Conservation (phyloP, 2,888 invertebrate genomes). For the Cartodere bifasciata region DNA sequence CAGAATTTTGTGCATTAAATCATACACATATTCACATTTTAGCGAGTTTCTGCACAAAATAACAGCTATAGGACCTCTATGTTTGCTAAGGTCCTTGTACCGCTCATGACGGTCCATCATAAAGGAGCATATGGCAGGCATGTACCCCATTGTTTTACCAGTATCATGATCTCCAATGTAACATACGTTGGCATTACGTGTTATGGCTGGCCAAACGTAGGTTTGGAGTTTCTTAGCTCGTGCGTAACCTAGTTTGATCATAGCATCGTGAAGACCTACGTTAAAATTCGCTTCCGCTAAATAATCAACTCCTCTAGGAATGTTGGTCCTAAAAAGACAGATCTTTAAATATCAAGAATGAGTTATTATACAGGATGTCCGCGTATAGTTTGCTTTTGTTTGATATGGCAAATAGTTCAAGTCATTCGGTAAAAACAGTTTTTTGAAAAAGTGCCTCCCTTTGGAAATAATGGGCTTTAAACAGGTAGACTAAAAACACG, state of each 20-base stretch:
- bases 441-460: too few species aligned
- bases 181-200: slow-evolving; percentile 50
- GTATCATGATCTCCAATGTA: slow-evolving; percentile 45
- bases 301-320: slow-evolving; percentile 19
- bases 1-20: slow-evolving; percentile 35
- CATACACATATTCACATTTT: slow-evolving; percentile 40
- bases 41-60: slow-evolving; percentile 52
- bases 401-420: too few species aligned
- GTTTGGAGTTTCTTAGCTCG: slow-evolving; percentile 46
- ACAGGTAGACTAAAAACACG: background rate
- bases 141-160: slow-evolving; percentile 60
- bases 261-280: slow-evolving; percentile 18
- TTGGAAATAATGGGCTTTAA: too few species aligned
- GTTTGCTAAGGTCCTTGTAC: slow-evolving; percentile 27
- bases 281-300: slow-evolving; percentile 22
- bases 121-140: slow-evolving; percentile 52
- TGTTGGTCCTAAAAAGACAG: slow-evolving; percentile 19
- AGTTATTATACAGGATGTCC: background rate
- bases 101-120: slow-evolving; percentile 39
- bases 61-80: slow-evolving; percentile 48
- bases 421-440: too few species aligned
- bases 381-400: too few species aligned
- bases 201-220: slow-evolving; percentile 56
- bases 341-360: slow-evolving; percentile 3
- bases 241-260: slow-evolving; percentile 20